These are phyloP conservation scores for Conomelus anceps DNA, from an alignment of 2,888 invertebrate species.

Conservation along the genomic window DNA sequence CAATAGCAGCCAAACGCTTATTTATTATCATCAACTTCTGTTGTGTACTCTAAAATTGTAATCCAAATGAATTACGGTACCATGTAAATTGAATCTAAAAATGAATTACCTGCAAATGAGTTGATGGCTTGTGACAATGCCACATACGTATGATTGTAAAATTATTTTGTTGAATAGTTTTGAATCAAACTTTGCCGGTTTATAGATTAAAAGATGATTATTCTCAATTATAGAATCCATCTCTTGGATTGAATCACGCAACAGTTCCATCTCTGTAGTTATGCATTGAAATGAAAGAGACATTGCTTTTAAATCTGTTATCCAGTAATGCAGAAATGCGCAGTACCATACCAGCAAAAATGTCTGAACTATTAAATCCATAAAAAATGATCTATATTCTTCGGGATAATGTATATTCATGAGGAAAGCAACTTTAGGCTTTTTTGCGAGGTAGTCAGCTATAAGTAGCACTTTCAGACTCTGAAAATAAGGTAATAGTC, in stretches of 20 bases:
- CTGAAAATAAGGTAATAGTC: background rate
- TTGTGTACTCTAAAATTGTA: too few relatives aligned
- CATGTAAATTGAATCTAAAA: too few relatives aligned
- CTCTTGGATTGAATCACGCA: background rate
- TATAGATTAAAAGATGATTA: background rate
- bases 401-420: background rate
- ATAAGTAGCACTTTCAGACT: background rate
- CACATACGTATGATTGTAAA: background rate
- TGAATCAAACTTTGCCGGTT: background rate
- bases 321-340: background rate
- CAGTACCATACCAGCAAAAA: background rate
- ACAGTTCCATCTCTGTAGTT: background rate
- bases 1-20: too few relatives aligned
- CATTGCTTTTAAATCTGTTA: background rate
- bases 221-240: background rate
- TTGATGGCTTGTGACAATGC: background rate
- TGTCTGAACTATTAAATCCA: background rate
- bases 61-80: too few relatives aligned
- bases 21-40: too few relatives aligned
- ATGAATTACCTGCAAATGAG: background rate
- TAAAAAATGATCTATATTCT: background rate
- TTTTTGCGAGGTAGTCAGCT: background rate
- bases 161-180: background rate
- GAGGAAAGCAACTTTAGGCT: background rate
- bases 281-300: background rate